A percentile compares a stretch with the other conserved stretches of the same genome.
These are phyloP conservation scores for Anhinga rufa DNA, from an alignment of 2,113 vertebrate species.

Conservation along the genomic window DNA sequence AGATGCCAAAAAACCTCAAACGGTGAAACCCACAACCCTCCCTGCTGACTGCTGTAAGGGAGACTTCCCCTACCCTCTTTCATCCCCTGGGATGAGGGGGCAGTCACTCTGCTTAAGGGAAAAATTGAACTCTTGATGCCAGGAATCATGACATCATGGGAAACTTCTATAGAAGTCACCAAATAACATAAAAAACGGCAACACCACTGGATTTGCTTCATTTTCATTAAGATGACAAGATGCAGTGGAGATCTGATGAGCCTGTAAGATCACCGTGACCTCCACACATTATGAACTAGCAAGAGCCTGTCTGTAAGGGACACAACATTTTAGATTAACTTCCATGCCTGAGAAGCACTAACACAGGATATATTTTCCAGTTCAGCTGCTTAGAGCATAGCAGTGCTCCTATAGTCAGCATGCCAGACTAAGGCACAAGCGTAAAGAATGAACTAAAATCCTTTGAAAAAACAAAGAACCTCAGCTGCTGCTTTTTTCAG, in stretches of 20 bases:
- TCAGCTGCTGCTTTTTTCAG: neutral
- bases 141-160: conserved; percentile 48
- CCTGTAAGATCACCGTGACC: neutral
- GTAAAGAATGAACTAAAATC: neutral
- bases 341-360: neutral
- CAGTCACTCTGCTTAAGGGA: neutral
- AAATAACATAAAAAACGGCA: neutral
- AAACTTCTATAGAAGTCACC: neutral
- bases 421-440: neutral
- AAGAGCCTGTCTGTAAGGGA: neutral
- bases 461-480: neutral
- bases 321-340: neutral
- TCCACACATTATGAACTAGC: neutral
- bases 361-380: neutral
- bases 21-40: neutral
- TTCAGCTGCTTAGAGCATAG: neutral
- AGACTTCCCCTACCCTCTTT: neutral
- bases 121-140: neutral
- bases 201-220: neutral
- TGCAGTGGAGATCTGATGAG: neutral
- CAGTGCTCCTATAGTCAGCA: neutral
- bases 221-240: neutral
- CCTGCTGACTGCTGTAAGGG: neutral
- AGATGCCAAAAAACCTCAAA: neutral
- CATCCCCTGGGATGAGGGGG: conserved; percentile 22